Percentiles rank a stretch among this genome's conserved stretches.
phyloP scores from a whole-genome alignment of 1,140 invertebrate genomes.

The Drosophila nigromelanica region DNA sequence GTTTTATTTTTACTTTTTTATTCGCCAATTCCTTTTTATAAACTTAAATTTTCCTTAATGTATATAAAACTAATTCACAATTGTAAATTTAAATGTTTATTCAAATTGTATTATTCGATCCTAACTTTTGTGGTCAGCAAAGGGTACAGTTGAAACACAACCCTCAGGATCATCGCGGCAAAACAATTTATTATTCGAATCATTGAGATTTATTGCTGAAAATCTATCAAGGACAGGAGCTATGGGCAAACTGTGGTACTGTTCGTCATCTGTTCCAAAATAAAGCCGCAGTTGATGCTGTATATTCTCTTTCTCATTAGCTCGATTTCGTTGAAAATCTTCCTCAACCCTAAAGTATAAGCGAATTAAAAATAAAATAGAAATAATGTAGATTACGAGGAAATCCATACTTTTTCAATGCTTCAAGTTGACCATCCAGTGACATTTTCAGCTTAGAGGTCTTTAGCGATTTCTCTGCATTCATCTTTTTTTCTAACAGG shows the following conservation, averaged over 20 bases:
- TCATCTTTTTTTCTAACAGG: conserved; percentile 89
- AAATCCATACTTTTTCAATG: conserved; percentile 86
- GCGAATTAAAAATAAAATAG: neutral
- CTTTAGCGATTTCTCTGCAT: conserved; percentile 90
- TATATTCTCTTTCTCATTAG: conserved; percentile 90
- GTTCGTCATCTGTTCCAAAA: conserved; percentile 68
- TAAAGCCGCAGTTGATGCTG: conserved; percentile 89
- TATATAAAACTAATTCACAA: conserved; percentile 4
- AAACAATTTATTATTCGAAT: conserved; percentile 40
- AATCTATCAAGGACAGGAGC: conserved; percentile 70
- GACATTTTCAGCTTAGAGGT: conserved; percentile 91
- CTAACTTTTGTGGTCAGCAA: conserved; percentile 13
- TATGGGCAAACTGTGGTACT: conserved; percentile 71
- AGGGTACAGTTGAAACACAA: conserved; percentile 83
- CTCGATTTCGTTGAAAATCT: conserved; percentile 90
- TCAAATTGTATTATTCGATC: conserved; percentile 17
- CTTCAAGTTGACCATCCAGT: conserved; percentile 90
- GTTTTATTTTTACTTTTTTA: neutral
- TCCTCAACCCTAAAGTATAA: conserved; percentile 86
- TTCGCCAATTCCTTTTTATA: neutral
- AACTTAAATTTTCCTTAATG: neutral
- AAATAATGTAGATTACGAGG: neutral
- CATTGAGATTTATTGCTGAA: conserved; percentile 31
- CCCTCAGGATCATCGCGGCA: conserved; percentile 88
- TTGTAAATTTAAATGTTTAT: conserved; percentile 27